Evolutionary conservation across 2,888 invertebrate species (phyloP).

Genomic region (Chaetogeoica ovagalla): DNA sequence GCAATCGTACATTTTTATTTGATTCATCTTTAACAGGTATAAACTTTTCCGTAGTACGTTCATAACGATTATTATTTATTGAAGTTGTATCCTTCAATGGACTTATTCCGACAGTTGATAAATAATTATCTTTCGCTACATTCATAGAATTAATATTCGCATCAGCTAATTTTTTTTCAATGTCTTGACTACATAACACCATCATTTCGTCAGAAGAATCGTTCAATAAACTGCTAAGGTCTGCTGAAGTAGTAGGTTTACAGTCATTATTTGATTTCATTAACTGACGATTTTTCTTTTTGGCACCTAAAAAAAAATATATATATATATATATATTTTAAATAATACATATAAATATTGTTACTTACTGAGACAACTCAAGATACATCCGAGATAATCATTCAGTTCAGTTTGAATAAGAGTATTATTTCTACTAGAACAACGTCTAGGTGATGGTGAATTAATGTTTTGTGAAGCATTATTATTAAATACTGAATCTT

Average conservation of each 20-base stretch:
- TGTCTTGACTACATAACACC: slow-evolving; percentile 28
- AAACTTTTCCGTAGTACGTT: slow-evolving; percentile 7
- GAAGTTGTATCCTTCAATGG: slow-evolving; percentile 14
- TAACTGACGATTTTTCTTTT: slow-evolving; percentile 25
- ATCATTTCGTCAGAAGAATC: slow-evolving; percentile 30
- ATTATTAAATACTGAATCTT: background rate
- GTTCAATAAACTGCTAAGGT: background rate
- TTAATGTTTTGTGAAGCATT: background rate
- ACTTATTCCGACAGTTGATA: slow-evolving; percentile 19
- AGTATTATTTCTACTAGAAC: background rate
- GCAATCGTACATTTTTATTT: background rate
- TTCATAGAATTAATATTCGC: background rate
- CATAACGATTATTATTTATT: slow-evolving; percentile 14
- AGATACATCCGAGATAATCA: slow-evolving; percentile 33
- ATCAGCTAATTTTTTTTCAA: slow-evolving; percentile 22
- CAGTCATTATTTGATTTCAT: slow-evolving; percentile 11
- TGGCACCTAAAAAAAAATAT: slow-evolving; percentile 1
- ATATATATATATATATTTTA: background rate
- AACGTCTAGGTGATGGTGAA: slow-evolving; percentile 19
- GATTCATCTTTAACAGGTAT: background rate
- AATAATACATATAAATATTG: background rate
- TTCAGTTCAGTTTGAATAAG: slow-evolving; percentile 20
- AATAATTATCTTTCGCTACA: background rate
- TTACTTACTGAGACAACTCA: slow-evolving; percentile 41
- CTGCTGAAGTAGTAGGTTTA: slow-evolving; percentile 1